phyloP scores from a whole-genome alignment of 1,140 invertebrate genomes.

The Ceratosolen fusciceps region DNA sequence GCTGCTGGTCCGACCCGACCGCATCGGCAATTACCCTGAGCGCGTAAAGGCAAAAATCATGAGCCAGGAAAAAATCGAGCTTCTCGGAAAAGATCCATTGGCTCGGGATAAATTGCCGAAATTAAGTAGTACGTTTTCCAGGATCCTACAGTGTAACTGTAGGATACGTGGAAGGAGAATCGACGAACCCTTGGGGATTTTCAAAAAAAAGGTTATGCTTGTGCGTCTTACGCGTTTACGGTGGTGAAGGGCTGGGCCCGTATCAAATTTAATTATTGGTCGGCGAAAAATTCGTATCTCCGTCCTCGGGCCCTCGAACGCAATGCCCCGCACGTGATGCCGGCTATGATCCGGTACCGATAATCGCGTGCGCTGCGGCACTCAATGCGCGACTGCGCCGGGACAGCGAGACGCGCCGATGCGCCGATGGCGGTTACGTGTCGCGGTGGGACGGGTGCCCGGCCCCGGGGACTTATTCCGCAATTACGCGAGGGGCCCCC shows the following conservation, averaged over 20 bases:
- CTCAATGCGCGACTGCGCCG: neutral
- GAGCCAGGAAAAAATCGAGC: neutral
- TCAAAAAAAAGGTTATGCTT: neutral
- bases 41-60: neutral
- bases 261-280: conserved; percentile 1
- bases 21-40: neutral
- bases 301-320: neutral
- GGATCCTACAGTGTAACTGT: neutral
- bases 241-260: neutral
- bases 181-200: neutral
- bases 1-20: too few relatives aligned
- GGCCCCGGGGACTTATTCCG: neutral
- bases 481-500: too few relatives aligned
- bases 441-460: too few relatives aligned
- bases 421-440: neutral
- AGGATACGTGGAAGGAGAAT: neutral
- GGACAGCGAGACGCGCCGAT: neutral
- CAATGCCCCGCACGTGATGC: neutral
- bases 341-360: neutral
- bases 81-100: neutral
- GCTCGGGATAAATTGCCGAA: neutral
- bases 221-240: neutral
- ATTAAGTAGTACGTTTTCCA: conserved; percentile 11
- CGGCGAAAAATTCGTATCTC: neutral
- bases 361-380: neutral